A percentile compares a stretch with the other conserved stretches of the same genome.
Evolutionary conservation across 2,797 vertebrate species (phyloP).

Genomic region (Orestias chungarensis): DNA sequence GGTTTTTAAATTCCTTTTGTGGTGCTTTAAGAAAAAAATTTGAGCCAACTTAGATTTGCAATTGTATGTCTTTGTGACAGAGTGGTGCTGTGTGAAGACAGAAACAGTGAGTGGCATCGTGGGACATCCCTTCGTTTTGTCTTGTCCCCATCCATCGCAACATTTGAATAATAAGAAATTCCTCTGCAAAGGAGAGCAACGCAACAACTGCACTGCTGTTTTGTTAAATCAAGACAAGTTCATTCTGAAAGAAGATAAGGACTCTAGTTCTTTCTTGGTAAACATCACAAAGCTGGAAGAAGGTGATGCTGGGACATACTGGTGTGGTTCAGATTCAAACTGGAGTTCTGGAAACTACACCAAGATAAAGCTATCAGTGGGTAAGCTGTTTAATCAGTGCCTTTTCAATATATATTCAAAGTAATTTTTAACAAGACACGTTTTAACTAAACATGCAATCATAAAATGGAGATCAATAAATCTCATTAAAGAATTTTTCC

Average conservation of each 20-base stretch:
- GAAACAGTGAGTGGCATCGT: not conserved
- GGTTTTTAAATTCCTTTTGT: not conserved
- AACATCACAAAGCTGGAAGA: constrained; percentile 33
- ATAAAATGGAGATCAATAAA: not conserved
- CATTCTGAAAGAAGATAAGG: not conserved
- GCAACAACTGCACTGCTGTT: not conserved
- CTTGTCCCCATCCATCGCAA: not conserved
- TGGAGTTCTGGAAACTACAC: constrained; percentile 27
- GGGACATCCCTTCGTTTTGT: not conserved
- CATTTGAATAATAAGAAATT: not conserved
- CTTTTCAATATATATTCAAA: not conserved
- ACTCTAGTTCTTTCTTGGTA: constrained; percentile 33
- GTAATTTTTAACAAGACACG: not conserved
- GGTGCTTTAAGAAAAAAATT: not conserved
- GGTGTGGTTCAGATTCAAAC: constrained; percentile 46
- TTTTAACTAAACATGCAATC: not conserved
- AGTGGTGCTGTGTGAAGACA: constrained; percentile 1
- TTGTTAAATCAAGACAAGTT: not conserved
- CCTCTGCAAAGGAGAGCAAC: not conserved
- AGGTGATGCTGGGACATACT: constrained; percentile 59
- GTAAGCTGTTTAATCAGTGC: constrained; percentile 21
- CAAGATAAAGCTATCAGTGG: constrained; percentile 40
- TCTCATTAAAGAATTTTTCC: not conserved
- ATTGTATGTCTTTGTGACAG: not conserved
- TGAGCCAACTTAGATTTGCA: not conserved